A percentile compares a stretch with the other conserved stretches of the same genome.
Evolutionary conservation across 2,797 vertebrate species (phyloP).

Genomic region (Hybognathus amarus): DNA sequence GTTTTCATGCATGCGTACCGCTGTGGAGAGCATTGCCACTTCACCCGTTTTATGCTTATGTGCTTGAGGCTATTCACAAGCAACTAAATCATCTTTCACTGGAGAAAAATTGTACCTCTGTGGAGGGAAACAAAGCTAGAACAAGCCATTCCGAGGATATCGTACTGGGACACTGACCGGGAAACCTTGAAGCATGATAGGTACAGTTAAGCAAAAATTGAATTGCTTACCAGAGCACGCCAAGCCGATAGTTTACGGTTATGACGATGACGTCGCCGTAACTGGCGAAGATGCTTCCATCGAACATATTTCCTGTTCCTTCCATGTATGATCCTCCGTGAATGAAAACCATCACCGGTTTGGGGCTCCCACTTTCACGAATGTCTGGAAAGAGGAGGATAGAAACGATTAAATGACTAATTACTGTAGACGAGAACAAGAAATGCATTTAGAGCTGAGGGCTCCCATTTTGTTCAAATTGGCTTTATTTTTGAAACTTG

Average conservation of each 20-base stretch:
- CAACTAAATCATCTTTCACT: conserved; percentile 37
- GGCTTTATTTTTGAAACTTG: conserved; percentile 52
- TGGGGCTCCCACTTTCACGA: conserved; percentile 98
- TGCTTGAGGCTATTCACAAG: conserved; percentile 34
- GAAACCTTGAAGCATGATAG: neutral
- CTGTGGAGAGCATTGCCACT: conserved; percentile 13
- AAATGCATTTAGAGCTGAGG: conserved; percentile 69
- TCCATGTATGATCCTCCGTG: conserved; percentile 99
- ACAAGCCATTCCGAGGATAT: conserved; percentile 22
- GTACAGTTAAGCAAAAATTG: neutral
- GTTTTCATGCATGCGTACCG: conserved; percentile 11
- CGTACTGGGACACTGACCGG: neutral
- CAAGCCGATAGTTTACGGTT: conserved; percentile 98
- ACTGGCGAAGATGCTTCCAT: conserved; percentile 98
- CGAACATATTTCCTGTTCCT: conserved; percentile 98
- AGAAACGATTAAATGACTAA: conserved; percentile 72
- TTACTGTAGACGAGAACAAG: conserved; percentile 61
- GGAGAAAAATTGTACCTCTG: neutral
- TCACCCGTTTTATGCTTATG: conserved; percentile 42
- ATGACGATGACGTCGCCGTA: conserved; percentile 99
- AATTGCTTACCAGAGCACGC: conserved; percentile 93
- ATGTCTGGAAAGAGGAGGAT: conserved; percentile 84
- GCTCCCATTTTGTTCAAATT: conserved; percentile 53
- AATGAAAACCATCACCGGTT: conserved; percentile 99
- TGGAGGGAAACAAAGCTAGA: conserved; percentile 60